phyloP scores from a whole-genome alignment of 64 coral and sea anemone species.

The Stylophora pistillata region DNA sequence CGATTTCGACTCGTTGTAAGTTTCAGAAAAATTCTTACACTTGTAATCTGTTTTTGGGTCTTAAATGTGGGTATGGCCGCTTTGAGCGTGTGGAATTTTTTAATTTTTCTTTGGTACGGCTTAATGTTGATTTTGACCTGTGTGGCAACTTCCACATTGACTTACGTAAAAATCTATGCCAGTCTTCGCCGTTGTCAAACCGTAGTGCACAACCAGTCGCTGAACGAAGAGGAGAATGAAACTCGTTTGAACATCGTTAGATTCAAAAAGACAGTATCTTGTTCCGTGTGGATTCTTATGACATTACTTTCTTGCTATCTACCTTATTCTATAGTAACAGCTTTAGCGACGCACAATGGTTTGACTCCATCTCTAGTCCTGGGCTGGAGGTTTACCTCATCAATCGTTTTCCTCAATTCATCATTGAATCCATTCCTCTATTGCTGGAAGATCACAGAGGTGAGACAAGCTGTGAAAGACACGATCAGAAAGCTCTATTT shows the following conservation, averaged over 20 bases:
- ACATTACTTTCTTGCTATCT: neutral
- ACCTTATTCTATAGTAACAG: neutral
- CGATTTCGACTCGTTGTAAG: neutral
- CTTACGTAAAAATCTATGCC: neutral
- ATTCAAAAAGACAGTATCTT: neutral
- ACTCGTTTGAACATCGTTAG: neutral
- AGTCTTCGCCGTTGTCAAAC: neutral
- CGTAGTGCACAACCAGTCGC: neutral
- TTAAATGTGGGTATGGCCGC: neutral
- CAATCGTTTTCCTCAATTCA: neutral
- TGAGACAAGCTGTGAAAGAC: conserved; percentile 22
- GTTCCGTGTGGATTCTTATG: neutral
- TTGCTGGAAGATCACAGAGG: conserved; percentile 9
- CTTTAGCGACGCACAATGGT: neutral
- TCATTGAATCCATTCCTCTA: conserved; percentile 25
- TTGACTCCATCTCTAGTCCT: neutral
- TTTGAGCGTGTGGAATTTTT: neutral
- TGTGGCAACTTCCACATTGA: neutral
- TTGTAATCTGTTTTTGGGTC: neutral
- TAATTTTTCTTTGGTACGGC: neutral
- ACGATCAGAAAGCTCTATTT: neutral
- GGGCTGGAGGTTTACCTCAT: neutral
- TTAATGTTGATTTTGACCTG: neutral
- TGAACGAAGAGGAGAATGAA: neutral
- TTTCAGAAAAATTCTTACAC: neutral